These are phyloP conservation scores for Pomacea canaliculata DNA, from an alignment of 2,888 invertebrate genomes.

Conservation along the genomic window DNA sequence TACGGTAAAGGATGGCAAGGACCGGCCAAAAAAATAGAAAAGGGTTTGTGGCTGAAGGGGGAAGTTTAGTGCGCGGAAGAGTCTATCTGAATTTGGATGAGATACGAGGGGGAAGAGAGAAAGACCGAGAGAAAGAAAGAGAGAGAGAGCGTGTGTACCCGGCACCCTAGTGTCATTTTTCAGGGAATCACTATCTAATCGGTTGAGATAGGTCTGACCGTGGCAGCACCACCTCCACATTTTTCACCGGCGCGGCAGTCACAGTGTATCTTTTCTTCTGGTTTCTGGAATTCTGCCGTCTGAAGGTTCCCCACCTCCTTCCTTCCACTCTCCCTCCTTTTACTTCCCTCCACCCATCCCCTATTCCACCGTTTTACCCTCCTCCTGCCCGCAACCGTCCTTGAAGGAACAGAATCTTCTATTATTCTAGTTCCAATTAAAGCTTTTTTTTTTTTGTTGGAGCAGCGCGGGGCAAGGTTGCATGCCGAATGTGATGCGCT, in stretches of 20 bases:
- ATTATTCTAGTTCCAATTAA: too few relatives aligned
- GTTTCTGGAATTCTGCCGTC: background rate
- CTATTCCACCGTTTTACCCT: background rate
- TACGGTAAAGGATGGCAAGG: background rate
- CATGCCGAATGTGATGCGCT: too few relatives aligned
- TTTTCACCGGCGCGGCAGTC: conserved; percentile 8
- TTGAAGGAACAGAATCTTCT: too few relatives aligned
- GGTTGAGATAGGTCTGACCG: conserved; percentile 9
- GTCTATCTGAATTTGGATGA: conserved; percentile 18
- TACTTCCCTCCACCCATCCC: background rate
- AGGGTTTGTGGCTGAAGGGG: background rate
- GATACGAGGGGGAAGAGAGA: conserved; percentile 1
- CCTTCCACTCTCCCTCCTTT: background rate
- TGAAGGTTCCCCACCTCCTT: too few relatives aligned
- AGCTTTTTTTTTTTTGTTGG: too few relatives aligned
- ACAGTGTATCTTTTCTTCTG: background rate
- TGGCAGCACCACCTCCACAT: background rate
- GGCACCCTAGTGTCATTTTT: conserved; percentile 16
- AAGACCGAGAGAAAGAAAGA: background rate
- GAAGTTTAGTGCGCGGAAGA: background rate
- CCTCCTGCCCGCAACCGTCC: background rate
- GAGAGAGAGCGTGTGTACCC: background rate
- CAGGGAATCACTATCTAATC: conserved; percentile 19
- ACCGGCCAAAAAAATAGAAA: background rate
- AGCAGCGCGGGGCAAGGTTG: too few relatives aligned